Conservation (phyloP, 1,140 invertebrate species). For the Ditylenchus dipsaci region DNA sequence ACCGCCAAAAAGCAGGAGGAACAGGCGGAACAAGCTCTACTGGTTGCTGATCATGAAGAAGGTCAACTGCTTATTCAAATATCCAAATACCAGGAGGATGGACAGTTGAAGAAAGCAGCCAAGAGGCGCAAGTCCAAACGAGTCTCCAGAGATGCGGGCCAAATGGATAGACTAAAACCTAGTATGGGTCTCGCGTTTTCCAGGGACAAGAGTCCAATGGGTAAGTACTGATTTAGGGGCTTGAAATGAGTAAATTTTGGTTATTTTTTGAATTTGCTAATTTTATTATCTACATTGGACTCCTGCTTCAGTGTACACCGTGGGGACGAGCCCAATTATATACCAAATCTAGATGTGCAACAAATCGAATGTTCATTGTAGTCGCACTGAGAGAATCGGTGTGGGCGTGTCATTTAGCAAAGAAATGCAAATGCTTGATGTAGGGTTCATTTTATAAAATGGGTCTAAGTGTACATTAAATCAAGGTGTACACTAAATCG, state of each 20-base stretch:
- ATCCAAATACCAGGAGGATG: neutral
- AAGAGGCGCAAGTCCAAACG: slow-evolving; percentile 2
- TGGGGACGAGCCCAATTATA: no score
- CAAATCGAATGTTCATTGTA: no score
- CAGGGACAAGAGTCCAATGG: slow-evolving; percentile 17
- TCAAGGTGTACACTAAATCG: no score
- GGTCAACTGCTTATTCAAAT: neutral
- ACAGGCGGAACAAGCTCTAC: neutral
- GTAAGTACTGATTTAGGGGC: no score
- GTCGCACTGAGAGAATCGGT: slow-evolving; percentile 23
- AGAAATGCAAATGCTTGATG: slow-evolving; percentile 22
- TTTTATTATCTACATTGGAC: no score
- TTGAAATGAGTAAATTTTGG: no score
- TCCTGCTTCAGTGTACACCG: no score
- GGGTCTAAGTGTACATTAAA: no score
- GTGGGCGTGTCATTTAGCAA: slow-evolving; percentile 24
- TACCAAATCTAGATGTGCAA: no score
- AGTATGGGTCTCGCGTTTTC: slow-evolving; percentile 3
- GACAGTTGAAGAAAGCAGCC: neutral
- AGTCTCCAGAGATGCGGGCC: neutral
- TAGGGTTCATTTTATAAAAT: no score
- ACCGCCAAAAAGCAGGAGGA: neutral
- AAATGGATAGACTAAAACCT: neutral
- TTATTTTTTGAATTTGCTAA: no score
- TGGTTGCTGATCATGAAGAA: slow-evolving; percentile 1